Evolutionary conservation across 2,888 invertebrate genomes (phyloP).

Genomic region (Yponomeuta sedellus): DNA sequence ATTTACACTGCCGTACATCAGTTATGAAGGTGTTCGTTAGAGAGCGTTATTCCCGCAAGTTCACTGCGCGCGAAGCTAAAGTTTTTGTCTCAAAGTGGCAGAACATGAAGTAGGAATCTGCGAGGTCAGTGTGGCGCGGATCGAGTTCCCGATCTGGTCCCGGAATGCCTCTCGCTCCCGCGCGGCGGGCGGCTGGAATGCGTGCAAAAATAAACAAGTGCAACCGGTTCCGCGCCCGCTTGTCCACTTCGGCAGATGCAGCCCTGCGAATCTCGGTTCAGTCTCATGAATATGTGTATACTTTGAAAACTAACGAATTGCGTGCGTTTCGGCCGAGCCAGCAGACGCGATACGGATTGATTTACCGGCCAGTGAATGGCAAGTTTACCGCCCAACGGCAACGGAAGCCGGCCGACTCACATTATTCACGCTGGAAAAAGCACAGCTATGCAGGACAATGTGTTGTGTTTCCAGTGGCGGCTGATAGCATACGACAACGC

Average conservation of each 20-base stretch:
- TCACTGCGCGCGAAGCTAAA: background rate
- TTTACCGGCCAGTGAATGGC: slow-evolving; percentile 27
- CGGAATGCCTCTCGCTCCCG: slow-evolving; percentile 54
- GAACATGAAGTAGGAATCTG: background rate
- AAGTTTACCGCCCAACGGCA: slow-evolving; percentile 23
- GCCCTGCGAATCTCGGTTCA: slow-evolving; percentile 15
- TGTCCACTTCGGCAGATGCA: slow-evolving; percentile 38
- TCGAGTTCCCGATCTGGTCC: slow-evolving; percentile 17
- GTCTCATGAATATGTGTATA: background rate
- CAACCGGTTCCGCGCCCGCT: slow-evolving; percentile 63
- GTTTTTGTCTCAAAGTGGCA: background rate
- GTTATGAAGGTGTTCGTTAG: slow-evolving; percentile 15
- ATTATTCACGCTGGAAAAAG: slow-evolving; percentile 30
- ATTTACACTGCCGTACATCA: slow-evolving; percentile 20
- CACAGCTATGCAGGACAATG: slow-evolving; percentile 26
- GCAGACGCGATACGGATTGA: slow-evolving; percentile 16
- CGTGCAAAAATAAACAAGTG: slow-evolving; percentile 73
- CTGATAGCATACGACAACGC: slow-evolving; percentile 42
- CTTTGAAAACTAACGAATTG: slow-evolving; percentile 6
- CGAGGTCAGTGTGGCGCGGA: slow-evolving; percentile 13
- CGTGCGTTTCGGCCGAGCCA: background rate
- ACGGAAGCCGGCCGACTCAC: slow-evolving; percentile 18
- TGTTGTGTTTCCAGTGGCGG: slow-evolving; percentile 36
- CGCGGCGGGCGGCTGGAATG: slow-evolving; percentile 62
- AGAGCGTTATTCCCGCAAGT: background rate